Evolutionary conservation across 1,140 invertebrate genomes (phyloP).

Genomic region (Pseudobourletiella spinata): DNA sequence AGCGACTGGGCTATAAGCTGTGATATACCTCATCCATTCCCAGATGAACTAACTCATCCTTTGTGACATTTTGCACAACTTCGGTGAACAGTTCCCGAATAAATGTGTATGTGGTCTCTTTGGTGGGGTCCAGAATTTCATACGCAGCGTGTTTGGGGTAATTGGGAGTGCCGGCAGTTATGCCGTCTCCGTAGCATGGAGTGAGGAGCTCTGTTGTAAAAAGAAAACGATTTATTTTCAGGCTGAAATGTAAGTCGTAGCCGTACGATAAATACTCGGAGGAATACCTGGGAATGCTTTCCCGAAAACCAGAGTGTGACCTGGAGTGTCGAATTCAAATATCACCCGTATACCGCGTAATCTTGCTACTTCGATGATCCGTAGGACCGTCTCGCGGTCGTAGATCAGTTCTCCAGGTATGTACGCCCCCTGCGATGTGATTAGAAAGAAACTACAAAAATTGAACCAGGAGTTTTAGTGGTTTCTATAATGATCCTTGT

Average conservation of each 20-base stretch:
- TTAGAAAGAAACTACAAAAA: not conserved
- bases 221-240: no score
- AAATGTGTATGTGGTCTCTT: slow-evolving; percentile 44
- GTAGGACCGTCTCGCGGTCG: slow-evolving; percentile 43
- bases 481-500: not conserved
- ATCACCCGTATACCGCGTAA: slow-evolving; percentile 53
- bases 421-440: slow-evolving; percentile 14
- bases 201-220: slow-evolving; percentile 46
- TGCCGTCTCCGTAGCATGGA: slow-evolving; percentile 43
- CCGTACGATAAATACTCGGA: no score
- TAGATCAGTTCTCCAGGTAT: slow-evolving; percentile 41
- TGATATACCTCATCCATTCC: slow-evolving; percentile 55
- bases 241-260: no score
- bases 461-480: not conserved
- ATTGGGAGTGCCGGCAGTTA: slow-evolving; percentile 31
- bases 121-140: slow-evolving; percentile 48
- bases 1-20: not conserved
- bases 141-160: slow-evolving; percentile 40
- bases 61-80: slow-evolving; percentile 42
- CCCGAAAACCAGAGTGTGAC: slow-evolving; percentile 35
- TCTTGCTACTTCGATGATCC: slow-evolving; percentile 50
- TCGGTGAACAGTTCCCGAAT: slow-evolving; percentile 44
- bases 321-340: slow-evolving; percentile 57
- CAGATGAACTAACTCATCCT: slow-evolving; percentile 48
- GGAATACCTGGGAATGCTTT: slow-evolving; percentile 19